phyloP scores from a whole-genome alignment of 2,797 vertebrate genomes.

The Pempheris klunzingeri region DNA sequence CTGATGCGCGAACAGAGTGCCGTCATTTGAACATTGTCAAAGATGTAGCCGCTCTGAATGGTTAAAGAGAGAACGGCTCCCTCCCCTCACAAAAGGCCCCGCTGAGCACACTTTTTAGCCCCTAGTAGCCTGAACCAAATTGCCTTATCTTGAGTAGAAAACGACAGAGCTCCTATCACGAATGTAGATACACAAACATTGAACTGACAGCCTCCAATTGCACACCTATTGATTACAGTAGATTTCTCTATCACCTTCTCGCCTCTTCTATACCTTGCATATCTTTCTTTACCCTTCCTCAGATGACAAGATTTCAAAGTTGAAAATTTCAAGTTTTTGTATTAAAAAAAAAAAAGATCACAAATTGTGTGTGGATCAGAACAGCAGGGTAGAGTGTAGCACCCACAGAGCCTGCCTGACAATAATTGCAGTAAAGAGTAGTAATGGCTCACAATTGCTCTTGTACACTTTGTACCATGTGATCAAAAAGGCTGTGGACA shows the following conservation, averaged over 20 bases:
- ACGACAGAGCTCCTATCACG: conserved; percentile 41
- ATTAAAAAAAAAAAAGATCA: conserved; percentile 19
- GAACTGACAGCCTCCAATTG: conserved; percentile 73
- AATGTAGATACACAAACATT: conserved; percentile 58
- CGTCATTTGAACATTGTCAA: conserved; percentile 56
- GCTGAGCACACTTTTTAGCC: conserved; percentile 16
- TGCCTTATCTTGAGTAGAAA: conserved; percentile 61
- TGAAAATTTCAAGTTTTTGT: conserved; percentile 47
- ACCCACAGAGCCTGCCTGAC: conserved; percentile 55
- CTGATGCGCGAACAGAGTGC: conserved; percentile 44
- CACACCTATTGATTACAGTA: conserved; percentile 70
- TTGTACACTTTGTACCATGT: conserved; percentile 59
- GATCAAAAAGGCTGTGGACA: conserved; percentile 68
- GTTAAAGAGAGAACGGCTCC: conserved; percentile 36
- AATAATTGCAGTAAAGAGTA: conserved; percentile 68
- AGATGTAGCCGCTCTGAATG: conserved; percentile 49
- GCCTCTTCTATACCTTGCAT: conserved; percentile 30
- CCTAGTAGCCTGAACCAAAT: conserved; percentile 46
- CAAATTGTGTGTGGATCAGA: conserved; percentile 29
- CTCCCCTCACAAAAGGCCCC: conserved; percentile 13
- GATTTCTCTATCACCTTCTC: conserved; percentile 34
- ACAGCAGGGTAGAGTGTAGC: conserved; percentile 20
- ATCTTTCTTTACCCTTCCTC: conserved; percentile 32
- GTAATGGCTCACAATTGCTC: conserved; percentile 74
- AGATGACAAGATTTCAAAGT: conserved; percentile 64